Conservation (phyloP, 2,797 vertebrate genomes). For the Sciaenops ocellatus region DNA sequence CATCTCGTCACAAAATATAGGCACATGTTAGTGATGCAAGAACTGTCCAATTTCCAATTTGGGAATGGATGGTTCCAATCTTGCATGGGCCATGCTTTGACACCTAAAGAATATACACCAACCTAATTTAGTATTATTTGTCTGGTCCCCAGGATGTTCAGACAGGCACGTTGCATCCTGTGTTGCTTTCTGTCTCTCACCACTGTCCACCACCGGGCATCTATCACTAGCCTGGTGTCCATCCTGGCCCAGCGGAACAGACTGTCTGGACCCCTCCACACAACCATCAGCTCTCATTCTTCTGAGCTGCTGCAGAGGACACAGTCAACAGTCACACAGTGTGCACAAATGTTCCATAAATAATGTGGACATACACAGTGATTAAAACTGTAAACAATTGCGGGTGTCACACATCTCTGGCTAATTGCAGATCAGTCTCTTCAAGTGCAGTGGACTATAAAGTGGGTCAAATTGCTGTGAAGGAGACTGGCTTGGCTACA, state of each 20-base stretch:
- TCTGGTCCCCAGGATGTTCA: background rate
- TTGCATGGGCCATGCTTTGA: background rate
- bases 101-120: background rate
- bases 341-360: background rate
- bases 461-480: slow-evolving; percentile 58
- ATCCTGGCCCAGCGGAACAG: slow-evolving; percentile 13
- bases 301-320: slow-evolving; percentile 9
- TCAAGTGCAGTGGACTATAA: slow-evolving; percentile 31
- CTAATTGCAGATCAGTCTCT: background rate
- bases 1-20: background rate
- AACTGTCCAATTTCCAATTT: background rate
- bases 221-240: slow-evolving; percentile 1
- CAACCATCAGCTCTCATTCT: slow-evolving; percentile 40
- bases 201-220: slow-evolving; percentile 38
- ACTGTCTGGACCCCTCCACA: slow-evolving; percentile 40
- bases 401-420: background rate
- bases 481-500: slow-evolving; percentile 44
- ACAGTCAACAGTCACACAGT: slow-evolving; percentile 4
- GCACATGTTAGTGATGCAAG: background rate
- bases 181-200: slow-evolving; percentile 46
- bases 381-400: slow-evolving; percentile 6
- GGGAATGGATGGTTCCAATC: background rate
- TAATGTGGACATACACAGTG: background rate
- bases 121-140: background rate
- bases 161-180: background rate